Conservation (phyloP, 2,113 vertebrate genomes). For the Danio rerio region DNA sequence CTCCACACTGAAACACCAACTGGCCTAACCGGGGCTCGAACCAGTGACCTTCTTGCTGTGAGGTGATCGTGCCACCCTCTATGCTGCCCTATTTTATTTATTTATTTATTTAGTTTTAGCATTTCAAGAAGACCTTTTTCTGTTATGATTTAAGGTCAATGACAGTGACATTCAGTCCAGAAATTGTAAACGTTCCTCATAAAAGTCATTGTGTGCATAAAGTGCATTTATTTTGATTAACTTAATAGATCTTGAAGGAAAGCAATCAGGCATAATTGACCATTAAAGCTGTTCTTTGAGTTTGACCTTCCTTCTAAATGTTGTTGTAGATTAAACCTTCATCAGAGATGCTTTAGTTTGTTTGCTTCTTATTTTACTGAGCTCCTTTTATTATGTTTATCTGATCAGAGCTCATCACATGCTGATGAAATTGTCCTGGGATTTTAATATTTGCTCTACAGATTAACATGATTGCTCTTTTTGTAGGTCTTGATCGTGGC, state of each 20-base stretch:
- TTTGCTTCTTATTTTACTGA: neutral
- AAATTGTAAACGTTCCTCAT: neutral
- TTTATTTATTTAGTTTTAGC: neutral
- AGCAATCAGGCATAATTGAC: neutral
- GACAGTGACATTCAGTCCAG: neutral
- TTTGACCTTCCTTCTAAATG: neutral
- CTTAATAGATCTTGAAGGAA: neutral
- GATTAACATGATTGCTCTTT: slow-evolving; percentile 10
- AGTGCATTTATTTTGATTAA: neutral
- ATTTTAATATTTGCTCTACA: neutral
- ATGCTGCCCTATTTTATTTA: too few species aligned
- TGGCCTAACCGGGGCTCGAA: too few species aligned
- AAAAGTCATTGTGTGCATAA: neutral
- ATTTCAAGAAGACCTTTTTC: neutral
- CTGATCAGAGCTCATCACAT: slow-evolving; percentile 10
- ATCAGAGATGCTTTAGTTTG: neutral
- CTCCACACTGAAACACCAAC: too few species aligned
- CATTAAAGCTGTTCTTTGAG: neutral
- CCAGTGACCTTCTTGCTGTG: too few species aligned
- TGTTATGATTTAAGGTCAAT: neutral
- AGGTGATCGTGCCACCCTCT: too few species aligned
- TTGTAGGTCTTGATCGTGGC: slow-evolving; percentile 1
- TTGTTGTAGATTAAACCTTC: neutral
- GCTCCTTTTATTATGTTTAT: slow-evolving; percentile 3
- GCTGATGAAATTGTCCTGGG: neutral